Base-by-base conservation (phyloP, 2,797 vertebrate genomes). In the Acanthurus lineatus region DNA sequence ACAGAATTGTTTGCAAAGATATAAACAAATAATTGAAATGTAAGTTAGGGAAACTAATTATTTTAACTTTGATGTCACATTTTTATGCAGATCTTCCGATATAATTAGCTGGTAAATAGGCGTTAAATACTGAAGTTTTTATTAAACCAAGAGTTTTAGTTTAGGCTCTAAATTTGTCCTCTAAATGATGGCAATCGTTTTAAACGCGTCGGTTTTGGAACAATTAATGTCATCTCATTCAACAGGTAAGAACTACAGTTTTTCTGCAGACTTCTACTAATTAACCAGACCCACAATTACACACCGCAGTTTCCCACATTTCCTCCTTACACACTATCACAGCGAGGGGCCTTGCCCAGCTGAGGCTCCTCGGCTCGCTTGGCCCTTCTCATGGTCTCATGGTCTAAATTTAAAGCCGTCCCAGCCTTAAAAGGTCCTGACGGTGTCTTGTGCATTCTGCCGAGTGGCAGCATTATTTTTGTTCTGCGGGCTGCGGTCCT, bases 381-480 rank as follows among this genome's bases (percentile, higher is more conserved):
- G 77, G 80, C 73, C 89, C 88, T 80, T 83, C 86, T 89, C 88
- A 35, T 76, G 77, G 78, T 58, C 81, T 89, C 87, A 83, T 60
- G 88, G 94, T 96, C 97, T 99, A 99, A 97, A 97, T 99, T 98
- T 99, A 99, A 96, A 93, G 84, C 86, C 83, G 90, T 77, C 83
- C 93, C 96, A 87, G 91, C 98, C 98, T 97, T 99, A 99, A 98
- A 99, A 98, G 98, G 98, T 94, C 95, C 89, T 94, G 95, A 95
- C 88, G 95, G 94, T 88, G 93, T 95, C 94, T 95, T 94, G 95
- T 91, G 94, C 96, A 96, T 97, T 98, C 97, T 97, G 95, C 94
- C 94, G 96, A 97, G 96, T 96, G 95, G 96, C 97, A 94, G 95
- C 96, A 96, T 97, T 99, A 99, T 99, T 99, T 99, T 97, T 96